Percentiles rank a stretch among this genome's conserved stretches.
These are phyloP conservation scores for Sander vitreus DNA, from an alignment of 2,113 vertebrate species.

Conservation along the genomic window DNA sequence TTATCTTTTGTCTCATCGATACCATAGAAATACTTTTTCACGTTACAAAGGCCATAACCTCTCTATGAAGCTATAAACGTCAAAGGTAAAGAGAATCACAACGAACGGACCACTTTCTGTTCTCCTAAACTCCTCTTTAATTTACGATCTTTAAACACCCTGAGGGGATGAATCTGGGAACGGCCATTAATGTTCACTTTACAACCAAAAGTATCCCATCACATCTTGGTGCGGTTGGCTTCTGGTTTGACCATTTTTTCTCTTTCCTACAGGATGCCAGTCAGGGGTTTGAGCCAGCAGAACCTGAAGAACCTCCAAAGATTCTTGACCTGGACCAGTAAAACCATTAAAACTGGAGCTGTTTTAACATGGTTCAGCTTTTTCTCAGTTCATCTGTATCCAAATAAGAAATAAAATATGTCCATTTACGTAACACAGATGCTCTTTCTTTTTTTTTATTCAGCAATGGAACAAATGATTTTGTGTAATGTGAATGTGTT, in stretches of 20 bases:
- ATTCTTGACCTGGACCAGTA: slow-evolving; percentile 62
- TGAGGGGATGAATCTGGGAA: not conserved
- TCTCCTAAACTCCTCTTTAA: not conserved
- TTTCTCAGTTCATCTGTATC: slow-evolving; percentile 12
- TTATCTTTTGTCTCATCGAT: no score
- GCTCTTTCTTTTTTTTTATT: not conserved
- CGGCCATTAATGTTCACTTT: not conserved
- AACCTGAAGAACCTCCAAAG: slow-evolving; percentile 57
- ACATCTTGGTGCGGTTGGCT: not conserved
- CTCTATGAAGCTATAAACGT: not conserved
- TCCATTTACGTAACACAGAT: slow-evolving; percentile 11
- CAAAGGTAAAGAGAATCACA: not conserved
- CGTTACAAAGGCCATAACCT: no score
- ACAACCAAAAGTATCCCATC: not conserved
- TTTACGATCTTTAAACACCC: not conserved
- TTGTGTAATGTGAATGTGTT: not conserved
- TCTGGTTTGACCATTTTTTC: not conserved
- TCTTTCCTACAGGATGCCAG: slow-evolving; percentile 54
- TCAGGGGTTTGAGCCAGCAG: slow-evolving; percentile 35
- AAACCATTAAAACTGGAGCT: slow-evolving; percentile 9
- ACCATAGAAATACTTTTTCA: no score
- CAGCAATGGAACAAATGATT: not conserved
- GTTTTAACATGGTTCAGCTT: not conserved
- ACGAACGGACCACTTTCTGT: not conserved
- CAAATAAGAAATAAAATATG: slow-evolving; percentile 28